Conservation (phyloP, 2,888 invertebrate species). For the Encarsia formosa region DNA sequence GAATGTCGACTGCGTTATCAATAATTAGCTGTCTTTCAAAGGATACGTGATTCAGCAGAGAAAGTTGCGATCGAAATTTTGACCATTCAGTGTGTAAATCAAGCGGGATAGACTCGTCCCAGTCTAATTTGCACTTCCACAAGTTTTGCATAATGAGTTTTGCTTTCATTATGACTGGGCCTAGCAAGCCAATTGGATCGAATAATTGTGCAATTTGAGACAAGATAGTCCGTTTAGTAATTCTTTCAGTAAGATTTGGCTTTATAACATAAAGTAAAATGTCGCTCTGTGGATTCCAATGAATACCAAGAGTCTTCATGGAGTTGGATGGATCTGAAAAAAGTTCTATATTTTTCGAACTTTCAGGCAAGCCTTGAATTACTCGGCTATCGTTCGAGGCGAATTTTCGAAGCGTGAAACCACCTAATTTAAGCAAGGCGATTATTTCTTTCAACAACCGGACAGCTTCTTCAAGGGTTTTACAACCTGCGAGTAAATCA, state of each 20-base stretch:
- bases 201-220: neutral
- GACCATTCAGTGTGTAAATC: conserved; percentile 1
- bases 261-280: neutral
- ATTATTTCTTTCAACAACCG: conserved; percentile 38
- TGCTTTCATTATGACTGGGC: neutral
- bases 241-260: neutral
- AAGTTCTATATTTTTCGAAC: no score
- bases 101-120: conserved; percentile 14
- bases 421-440: neutral
- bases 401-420: neutral
- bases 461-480: neutral
- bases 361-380: neutral
- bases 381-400: neutral
- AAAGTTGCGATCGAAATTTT: neutral
- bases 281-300: neutral
- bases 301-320: neutral
- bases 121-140: conserved; percentile 14
- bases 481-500: neutral
- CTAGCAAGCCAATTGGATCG: neutral
- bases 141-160: conserved; percentile 18
- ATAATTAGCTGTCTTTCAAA: neutral
- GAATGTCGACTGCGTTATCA: neutral
- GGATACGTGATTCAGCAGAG: neutral
- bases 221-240: neutral
- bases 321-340: neutral